A percentile compares a stretch with the other conserved stretches of the same genome.
These are phyloP conservation scores for Melitaea athalia DNA, from an alignment of 2,888 invertebrate species.

Conservation along the genomic window DNA sequence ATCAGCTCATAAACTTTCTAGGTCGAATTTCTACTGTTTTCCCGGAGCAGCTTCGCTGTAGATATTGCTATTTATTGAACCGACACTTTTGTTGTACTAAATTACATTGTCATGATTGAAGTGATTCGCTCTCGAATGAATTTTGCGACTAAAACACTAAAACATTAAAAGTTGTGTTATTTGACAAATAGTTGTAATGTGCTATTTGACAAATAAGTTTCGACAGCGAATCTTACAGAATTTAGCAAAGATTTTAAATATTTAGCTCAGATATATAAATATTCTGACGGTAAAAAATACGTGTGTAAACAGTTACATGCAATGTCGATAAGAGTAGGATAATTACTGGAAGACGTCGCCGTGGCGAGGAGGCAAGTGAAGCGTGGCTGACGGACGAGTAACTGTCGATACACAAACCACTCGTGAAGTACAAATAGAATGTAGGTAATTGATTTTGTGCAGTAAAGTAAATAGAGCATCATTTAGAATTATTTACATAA, in stretches of 20 bases:
- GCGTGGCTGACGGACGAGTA: constrained; percentile 32
- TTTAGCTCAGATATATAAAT: not conserved
- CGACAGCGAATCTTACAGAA: not conserved
- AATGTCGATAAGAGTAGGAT: constrained; percentile 27
- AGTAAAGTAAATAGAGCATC: not conserved
- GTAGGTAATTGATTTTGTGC: not conserved
- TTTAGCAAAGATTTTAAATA: not conserved
- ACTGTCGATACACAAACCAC: constrained; percentile 30
- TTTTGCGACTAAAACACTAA: no score
- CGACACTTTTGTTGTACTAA: not conserved
- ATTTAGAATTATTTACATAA: not conserved
- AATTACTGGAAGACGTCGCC: constrained; percentile 58
- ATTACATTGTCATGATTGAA: not conserved
- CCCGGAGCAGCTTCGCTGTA: constrained; percentile 46
- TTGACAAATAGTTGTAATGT: no score
- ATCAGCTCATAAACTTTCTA: constrained; percentile 52
- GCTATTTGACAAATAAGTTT: no score
- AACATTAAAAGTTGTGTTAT: no score
- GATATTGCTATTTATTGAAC: not conserved
- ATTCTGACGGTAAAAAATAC: not conserved
- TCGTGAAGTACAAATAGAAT: not conserved
- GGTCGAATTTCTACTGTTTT: constrained; percentile 45
- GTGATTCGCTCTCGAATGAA: not conserved
- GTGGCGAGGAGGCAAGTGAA: constrained; percentile 31
- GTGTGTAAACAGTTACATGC: constrained; percentile 20